These are phyloP conservation scores for Xenentodon cancila DNA, from an alignment of 2,797 vertebrate species.

Conservation along the genomic window DNA sequence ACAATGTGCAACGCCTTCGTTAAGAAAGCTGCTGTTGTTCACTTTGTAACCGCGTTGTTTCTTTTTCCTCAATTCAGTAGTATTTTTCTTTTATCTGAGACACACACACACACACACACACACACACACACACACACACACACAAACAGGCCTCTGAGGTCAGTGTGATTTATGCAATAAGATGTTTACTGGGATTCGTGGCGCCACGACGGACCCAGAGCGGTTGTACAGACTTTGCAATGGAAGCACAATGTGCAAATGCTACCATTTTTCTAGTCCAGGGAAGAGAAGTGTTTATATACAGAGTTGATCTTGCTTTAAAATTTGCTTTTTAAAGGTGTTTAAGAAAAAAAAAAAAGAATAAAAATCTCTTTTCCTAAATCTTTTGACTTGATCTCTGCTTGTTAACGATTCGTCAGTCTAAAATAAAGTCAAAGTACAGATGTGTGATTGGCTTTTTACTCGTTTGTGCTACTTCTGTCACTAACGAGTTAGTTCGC, in stretches of 20 bases:
- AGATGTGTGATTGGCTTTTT: no score
- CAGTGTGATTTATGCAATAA: constrained; percentile 99
- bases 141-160: constrained; percentile 77
- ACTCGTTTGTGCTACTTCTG: no score
- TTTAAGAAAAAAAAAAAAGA: constrained; percentile 63
- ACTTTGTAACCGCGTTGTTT: constrained; percentile 61
- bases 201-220: constrained; percentile 80
- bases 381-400: constrained; percentile 32
- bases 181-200: constrained; percentile 88
- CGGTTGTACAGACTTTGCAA: constrained; percentile 92
- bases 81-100: constrained; percentile 46
- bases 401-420: background rate
- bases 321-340: constrained; percentile 93
- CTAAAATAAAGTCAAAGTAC: background rate
- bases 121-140: constrained; percentile 31
- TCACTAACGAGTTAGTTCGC: no score
- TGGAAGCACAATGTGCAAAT: constrained; percentile 98
- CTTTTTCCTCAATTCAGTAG: constrained; percentile 32
- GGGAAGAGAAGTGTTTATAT: constrained; percentile 89
- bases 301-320: constrained; percentile 89
- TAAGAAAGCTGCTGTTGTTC: constrained; percentile 86
- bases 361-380: constrained; percentile 89
- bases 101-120: constrained; percentile 30
- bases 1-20: constrained; percentile 76
- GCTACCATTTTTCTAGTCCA: constrained; percentile 92